phyloP scores from a whole-genome alignment of 2,888 invertebrate genomes.

The Synergus gifuensis region DNA sequence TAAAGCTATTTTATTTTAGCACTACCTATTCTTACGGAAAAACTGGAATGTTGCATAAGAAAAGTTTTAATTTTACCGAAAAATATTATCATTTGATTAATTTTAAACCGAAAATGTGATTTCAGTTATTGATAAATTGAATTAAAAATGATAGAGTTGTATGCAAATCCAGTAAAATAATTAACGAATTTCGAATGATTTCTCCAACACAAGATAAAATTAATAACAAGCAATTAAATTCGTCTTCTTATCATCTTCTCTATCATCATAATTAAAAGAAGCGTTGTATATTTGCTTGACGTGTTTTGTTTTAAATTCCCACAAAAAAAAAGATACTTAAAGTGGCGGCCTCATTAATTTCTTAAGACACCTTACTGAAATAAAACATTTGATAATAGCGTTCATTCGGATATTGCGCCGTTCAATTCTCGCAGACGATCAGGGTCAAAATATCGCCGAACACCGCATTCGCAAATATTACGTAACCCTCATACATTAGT shows the following conservation, averaged over 20 bases:
- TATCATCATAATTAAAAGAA: neutral
- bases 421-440: neutral
- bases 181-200: neutral
- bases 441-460: neutral
- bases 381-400: neutral
- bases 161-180: neutral
- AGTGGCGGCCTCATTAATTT: neutral
- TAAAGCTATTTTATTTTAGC: no score
- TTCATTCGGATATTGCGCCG: neutral
- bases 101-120: neutral
- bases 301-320: neutral
- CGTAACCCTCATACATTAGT: neutral
- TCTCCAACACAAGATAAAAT: neutral
- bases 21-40: no score
- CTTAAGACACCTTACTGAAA: neutral
- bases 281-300: neutral
- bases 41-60: no score
- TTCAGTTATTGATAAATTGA: neutral
- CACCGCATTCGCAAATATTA: neutral
- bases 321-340: neutral
- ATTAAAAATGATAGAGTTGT: neutral
- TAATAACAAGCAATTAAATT: neutral
- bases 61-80: neutral
- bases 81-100: neutral
- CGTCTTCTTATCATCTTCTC: neutral